Evolutionary conservation across 2,113 vertebrate species (phyloP).

Genomic region (Megaptera novaeangliae): DNA sequence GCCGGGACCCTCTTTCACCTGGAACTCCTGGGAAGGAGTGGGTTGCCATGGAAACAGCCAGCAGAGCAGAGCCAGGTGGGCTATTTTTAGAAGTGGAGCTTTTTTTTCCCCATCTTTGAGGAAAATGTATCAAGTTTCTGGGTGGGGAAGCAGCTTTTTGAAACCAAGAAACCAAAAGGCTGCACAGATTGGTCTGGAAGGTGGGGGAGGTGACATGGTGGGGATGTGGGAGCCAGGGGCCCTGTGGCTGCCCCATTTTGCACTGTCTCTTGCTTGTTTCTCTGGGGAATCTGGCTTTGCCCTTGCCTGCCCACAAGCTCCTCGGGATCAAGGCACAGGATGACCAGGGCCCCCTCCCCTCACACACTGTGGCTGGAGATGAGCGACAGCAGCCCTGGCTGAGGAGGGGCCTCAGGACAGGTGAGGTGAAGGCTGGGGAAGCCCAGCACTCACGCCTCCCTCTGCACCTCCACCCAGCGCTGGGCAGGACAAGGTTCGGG

Average conservation of each 20-base stretch:
- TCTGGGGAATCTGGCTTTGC: background rate
- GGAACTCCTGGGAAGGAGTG: slow-evolving; percentile 77
- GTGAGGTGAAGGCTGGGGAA: background rate
- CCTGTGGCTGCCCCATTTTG: background rate
- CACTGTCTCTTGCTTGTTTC: background rate
- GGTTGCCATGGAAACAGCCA: slow-evolving; percentile 86
- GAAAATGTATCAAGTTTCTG: slow-evolving; percentile 62
- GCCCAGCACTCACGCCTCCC: background rate
- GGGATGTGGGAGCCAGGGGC: background rate
- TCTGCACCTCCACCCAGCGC: background rate
- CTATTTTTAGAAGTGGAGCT: slow-evolving; percentile 80
- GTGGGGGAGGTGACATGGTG: background rate
- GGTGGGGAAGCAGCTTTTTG: background rate
- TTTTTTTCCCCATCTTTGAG: slow-evolving; percentile 56
- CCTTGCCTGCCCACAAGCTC: background rate
- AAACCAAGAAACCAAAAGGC: background rate
- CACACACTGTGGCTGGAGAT: background rate
- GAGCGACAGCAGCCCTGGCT: background rate
- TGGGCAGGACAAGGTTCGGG: background rate
- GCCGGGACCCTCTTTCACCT: background rate
- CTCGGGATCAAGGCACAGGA: background rate
- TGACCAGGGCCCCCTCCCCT: background rate
- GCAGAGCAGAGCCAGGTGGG: slow-evolving; percentile 41
- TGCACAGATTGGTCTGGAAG: background rate
- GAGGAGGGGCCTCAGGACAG: background rate